Evolutionary conservation across 2,888 invertebrate species (phyloP).

Genomic region (Magallana nippona): DNA sequence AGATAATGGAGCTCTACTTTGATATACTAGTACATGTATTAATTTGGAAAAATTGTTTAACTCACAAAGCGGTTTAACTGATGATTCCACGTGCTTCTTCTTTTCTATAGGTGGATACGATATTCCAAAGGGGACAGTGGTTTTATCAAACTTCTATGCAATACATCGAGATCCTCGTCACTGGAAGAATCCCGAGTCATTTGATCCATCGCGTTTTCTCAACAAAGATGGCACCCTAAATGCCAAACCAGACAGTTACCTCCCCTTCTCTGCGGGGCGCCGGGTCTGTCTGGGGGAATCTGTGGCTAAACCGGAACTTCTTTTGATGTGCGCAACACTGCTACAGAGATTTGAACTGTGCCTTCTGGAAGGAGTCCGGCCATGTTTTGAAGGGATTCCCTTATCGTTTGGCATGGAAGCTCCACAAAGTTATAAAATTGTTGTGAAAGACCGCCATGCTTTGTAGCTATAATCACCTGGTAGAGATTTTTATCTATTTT

Average conservation of each 20-base stretch:
- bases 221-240: constrained; percentile 65
- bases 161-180: constrained; percentile 64
- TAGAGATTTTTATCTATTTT: no score
- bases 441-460: constrained; percentile 46
- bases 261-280: constrained; percentile 71
- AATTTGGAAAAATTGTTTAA: no score
- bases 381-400: constrained; percentile 43
- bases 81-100: not conserved
- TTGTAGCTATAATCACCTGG: no score
- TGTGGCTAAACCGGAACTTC: constrained; percentile 68
- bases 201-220: constrained; percentile 69
- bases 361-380: constrained; percentile 50
- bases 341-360: constrained; percentile 61
- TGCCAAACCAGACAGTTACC: constrained; percentile 63
- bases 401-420: not conserved
- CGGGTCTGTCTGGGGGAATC: constrained; percentile 71
- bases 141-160: constrained; percentile 66
- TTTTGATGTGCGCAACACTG: constrained; percentile 60
- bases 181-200: constrained; percentile 66
- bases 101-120: constrained; percentile 59
- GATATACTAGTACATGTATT: no score
- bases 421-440: constrained; percentile 50
- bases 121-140: constrained; percentile 64
- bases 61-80: not conserved
- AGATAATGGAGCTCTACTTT: no score